Percentiles rank a stretch among this genome's conserved stretches.
Evolutionary conservation across 2,888 invertebrate genomes (phyloP).

Genomic region (Hypomecis punctinalis): DNA sequence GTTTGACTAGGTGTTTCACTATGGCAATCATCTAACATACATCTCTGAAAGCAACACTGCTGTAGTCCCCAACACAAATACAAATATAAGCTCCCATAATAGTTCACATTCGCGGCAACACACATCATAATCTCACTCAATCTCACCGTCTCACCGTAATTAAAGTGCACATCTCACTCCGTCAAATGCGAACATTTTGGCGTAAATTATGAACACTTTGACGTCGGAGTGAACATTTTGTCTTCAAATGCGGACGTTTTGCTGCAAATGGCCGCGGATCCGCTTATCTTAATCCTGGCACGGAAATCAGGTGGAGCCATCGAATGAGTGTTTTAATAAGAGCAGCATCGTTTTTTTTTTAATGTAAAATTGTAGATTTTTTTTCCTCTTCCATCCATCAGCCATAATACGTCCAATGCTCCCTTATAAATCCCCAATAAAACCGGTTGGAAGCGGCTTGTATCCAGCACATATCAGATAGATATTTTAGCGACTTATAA

Average conservation of each 20-base stretch:
- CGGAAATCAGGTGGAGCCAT: slow-evolving; percentile 57
- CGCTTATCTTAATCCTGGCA: slow-evolving; percentile 79
- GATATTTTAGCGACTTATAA: too few species aligned
- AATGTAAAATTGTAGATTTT: neutral
- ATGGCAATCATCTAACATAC: too few species aligned
- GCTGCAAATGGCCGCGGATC: slow-evolving; percentile 73
- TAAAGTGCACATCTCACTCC: slow-evolving; percentile 43
- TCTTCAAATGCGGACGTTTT: slow-evolving; percentile 69
- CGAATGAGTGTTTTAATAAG: slow-evolving; percentile 36
- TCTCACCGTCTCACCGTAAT: slow-evolving; percentile 31
- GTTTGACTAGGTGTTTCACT: too few species aligned
- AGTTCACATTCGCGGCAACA: slow-evolving; percentile 4
- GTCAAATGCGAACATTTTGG: slow-evolving; percentile 65
- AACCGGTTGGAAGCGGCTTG: too few species aligned
- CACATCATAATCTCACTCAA: slow-evolving; percentile 33
- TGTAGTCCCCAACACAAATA: too few species aligned
- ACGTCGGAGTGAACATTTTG: slow-evolving; percentile 28
- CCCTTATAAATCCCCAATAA: too few species aligned
- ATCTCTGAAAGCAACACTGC: too few species aligned
- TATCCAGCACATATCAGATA: too few species aligned
- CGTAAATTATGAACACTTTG: slow-evolving; percentile 35
- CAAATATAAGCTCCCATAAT: too few species aligned
- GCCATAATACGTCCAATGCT: too few species aligned
- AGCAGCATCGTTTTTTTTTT: neutral
- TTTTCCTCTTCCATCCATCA: too few species aligned